A percentile compares a stretch with the other conserved stretches of the same genome.
Conservation (phyloP, 2,797 vertebrate genomes). For the Sebastiscus albofasciatus region DNA sequence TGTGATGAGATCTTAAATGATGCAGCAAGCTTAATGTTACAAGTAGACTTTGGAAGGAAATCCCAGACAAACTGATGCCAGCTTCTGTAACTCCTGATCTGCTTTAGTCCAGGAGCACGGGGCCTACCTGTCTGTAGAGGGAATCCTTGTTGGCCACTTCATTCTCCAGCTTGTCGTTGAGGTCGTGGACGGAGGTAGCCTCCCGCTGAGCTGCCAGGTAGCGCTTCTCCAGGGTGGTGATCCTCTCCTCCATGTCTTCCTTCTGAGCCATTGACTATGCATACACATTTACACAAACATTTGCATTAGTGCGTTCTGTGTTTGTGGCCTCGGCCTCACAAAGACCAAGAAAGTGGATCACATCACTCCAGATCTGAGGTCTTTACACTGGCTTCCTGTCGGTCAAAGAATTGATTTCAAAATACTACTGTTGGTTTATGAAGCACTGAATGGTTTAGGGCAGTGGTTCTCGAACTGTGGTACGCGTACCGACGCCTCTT, state of each 20-base stretch:
- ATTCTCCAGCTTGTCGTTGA: conserved; percentile 98
- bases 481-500: too few relatives aligned
- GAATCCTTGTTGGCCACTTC: conserved; percentile 98
- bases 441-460: too few relatives aligned
- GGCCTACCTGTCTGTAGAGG: conserved; percentile 89
- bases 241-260: conserved; percentile 98
- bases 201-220: conserved; percentile 97
- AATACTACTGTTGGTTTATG: too few relatives aligned
- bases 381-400: too few relatives aligned
- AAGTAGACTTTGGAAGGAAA: background rate
- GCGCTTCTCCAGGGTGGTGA: conserved; percentile 97
- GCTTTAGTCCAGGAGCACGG: background rate
- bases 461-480: too few relatives aligned
- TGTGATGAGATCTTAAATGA: background rate
- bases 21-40: background rate
- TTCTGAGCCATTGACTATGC: conserved; percentile 94
- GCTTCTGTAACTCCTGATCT: background rate
- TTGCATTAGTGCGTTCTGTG: background rate
- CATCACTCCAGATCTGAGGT: too few relatives aligned
- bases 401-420: too few relatives aligned
- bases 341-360: too few relatives aligned
- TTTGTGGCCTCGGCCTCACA: background rate
- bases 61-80: background rate
- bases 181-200: conserved; percentile 96
- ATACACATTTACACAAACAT: conserved; percentile 16